These are phyloP conservation scores for Cynodonichthys magdalenae DNA, from an alignment of 2,797 vertebrate genomes.

Conservation along the genomic window DNA sequence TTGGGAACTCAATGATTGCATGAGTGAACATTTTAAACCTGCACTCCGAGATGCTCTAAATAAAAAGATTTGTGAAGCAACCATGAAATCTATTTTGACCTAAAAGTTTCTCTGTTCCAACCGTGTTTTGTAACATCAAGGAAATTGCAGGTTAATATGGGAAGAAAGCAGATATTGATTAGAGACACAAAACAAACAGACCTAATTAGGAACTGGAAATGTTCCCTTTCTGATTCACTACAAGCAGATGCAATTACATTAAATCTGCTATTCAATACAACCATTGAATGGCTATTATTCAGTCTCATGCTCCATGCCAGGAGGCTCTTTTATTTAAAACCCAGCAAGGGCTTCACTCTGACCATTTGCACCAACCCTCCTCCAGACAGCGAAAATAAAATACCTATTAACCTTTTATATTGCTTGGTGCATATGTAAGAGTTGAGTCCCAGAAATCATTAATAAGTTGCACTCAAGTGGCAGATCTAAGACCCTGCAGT, in stretches of 20 bases:
- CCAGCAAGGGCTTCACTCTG: slow-evolving; percentile 35
- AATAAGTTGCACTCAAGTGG: slow-evolving; percentile 66
- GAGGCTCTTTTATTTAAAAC: slow-evolving; percentile 52
- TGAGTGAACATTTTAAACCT: no score
- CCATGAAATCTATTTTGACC: not conserved
- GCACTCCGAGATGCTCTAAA: not conserved
- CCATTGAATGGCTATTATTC: slow-evolving; percentile 34
- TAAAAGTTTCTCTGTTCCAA: no score
- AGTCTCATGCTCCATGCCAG: slow-evolving; percentile 29
- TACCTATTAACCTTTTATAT: slow-evolving; percentile 68
- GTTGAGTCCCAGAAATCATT: slow-evolving; percentile 70
- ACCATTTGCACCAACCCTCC: slow-evolving; percentile 24
- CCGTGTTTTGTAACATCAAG: not conserved
- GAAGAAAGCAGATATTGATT: slow-evolving; percentile 33
- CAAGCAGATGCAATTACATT: slow-evolving; percentile 32
- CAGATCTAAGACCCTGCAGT: slow-evolving; percentile 58
- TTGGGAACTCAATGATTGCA: no score
- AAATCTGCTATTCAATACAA: slow-evolving; percentile 44
- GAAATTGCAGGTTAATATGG: not conserved
- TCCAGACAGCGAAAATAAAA: slow-evolving; percentile 53
- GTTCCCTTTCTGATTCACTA: slow-evolving; percentile 37
- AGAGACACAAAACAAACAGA: slow-evolving; percentile 28
- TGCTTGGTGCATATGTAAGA: slow-evolving; percentile 54
- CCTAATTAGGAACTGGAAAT: slow-evolving; percentile 37
- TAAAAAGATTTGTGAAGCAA: not conserved